Percentiles rank a stretch among this genome's conserved stretches.
phyloP scores from a whole-genome alignment of 1,140 invertebrate genomes.

The Drosophila cardini region DNA sequence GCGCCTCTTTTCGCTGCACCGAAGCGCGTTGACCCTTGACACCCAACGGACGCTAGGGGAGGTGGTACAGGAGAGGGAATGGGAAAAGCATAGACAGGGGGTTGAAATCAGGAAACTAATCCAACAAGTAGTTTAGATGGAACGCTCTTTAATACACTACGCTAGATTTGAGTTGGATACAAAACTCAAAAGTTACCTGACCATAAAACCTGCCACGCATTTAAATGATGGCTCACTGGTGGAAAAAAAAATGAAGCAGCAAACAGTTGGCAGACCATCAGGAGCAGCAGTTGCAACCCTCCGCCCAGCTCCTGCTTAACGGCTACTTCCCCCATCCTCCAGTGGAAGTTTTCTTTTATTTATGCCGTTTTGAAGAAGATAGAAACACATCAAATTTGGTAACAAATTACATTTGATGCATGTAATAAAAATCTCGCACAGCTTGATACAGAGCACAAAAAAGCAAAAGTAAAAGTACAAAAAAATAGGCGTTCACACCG shows the following conservation, averaged over 20 bases:
- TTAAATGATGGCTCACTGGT: constrained; percentile 66
- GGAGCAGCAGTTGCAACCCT: constrained; percentile 34
- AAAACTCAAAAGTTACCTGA: constrained; percentile 63
- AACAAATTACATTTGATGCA: constrained; percentile 84
- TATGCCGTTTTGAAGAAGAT: constrained; percentile 78
- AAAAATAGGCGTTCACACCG: constrained; percentile 78
- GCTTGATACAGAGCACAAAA: constrained; percentile 48
- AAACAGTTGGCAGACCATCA: constrained; percentile 57
- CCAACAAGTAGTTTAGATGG: constrained; percentile 34
- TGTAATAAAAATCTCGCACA: constrained; percentile 80
- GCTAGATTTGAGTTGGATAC: constrained; percentile 21
- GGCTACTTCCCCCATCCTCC: constrained; percentile 28
- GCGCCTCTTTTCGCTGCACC: constrained; percentile 25
- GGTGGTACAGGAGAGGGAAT: no score
- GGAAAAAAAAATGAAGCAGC: constrained; percentile 1
- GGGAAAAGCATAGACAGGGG: constrained; percentile 1
- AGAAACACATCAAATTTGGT: constrained; percentile 83
- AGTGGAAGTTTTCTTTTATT: constrained; percentile 66
- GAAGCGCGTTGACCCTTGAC: constrained; percentile 62
- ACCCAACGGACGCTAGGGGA: constrained; percentile 30
- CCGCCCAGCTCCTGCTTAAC: not conserved
- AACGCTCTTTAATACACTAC: constrained; percentile 14
- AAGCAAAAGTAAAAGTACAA: constrained; percentile 23
- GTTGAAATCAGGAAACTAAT: constrained; percentile 25
- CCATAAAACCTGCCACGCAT: constrained; percentile 72